Conservation (phyloP, 92 coral and sea anemone genomes). For the Actinernus sp. region DNA sequence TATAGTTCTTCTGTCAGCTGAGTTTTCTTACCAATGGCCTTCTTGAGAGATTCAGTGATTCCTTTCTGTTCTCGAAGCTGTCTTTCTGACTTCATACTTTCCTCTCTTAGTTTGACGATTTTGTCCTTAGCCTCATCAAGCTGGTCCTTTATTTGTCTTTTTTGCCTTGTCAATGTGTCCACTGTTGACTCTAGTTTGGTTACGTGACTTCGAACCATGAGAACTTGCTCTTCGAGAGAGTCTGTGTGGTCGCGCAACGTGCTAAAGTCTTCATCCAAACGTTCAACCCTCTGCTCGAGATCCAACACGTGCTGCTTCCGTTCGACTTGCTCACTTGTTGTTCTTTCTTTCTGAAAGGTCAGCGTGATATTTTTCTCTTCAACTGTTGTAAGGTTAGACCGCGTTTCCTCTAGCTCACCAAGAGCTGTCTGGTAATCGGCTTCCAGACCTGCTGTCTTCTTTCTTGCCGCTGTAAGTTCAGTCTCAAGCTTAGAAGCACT, state of each 20-base stretch:
- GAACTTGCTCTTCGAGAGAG: slow-evolving; percentile 61
- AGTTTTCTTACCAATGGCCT: slow-evolving; percentile 72
- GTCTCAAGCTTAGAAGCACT: slow-evolving; percentile 64
- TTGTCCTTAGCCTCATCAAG: slow-evolving; percentile 66
- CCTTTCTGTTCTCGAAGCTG: slow-evolving; percentile 86
- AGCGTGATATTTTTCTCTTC: slow-evolving; percentile 72
- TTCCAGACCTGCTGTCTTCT: slow-evolving; percentile 70
- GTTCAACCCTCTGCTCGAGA: slow-evolving; percentile 47
- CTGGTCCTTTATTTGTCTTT: slow-evolving; percentile 64
- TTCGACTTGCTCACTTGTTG: slow-evolving; percentile 45
- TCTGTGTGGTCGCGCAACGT: slow-evolving; percentile 53
- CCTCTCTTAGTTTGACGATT: slow-evolving; percentile 73
- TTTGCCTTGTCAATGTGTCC: slow-evolving; percentile 63
- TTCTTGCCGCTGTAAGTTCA: slow-evolving; percentile 69
- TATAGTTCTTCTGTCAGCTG: slow-evolving; percentile 70
- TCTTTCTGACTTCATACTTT: slow-evolving; percentile 62
- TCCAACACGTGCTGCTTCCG: slow-evolving; percentile 50
- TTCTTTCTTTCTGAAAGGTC: slow-evolving; percentile 68
- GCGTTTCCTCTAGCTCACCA: slow-evolving; percentile 70
- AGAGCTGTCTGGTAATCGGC: slow-evolving; percentile 58
- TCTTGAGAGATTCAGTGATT: slow-evolving; percentile 68
- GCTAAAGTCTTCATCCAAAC: slow-evolving; percentile 53
- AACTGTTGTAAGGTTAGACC: slow-evolving; percentile 47
- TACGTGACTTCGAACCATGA: slow-evolving; percentile 32
- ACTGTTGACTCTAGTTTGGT: slow-evolving; percentile 61